A percentile compares a stretch with the other conserved stretches of the same genome.
Conservation (phyloP, 2,888 invertebrate genomes). For the Drosophila cracens region DNA sequence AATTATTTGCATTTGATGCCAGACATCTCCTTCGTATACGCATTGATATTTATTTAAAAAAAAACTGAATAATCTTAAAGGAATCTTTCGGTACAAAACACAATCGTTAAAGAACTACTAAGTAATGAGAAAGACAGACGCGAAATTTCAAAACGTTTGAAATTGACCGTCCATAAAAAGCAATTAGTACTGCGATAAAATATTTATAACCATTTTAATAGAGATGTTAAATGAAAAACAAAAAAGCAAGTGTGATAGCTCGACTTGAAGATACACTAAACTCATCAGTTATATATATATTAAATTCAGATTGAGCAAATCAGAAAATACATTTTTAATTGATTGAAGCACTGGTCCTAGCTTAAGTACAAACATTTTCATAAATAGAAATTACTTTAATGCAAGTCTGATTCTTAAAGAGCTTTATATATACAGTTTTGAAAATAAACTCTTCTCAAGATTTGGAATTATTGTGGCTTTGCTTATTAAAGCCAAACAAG, state of each 20-base stretch:
- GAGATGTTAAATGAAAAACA: background rate
- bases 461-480: background rate
- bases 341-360: no score
- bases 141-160: background rate
- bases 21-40: background rate
- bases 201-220: background rate
- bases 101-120: background rate
- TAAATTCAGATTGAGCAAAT: background rate
- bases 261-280: background rate
- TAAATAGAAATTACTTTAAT: background rate
- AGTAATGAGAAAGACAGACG: background rate
- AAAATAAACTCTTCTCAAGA: background rate
- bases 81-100: background rate
- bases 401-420: background rate
- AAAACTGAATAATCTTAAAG: background rate
- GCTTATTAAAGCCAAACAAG: background rate
- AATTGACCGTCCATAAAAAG: background rate
- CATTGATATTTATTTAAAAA: background rate
- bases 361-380: no score
- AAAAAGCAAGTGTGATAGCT: background rate
- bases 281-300: background rate
- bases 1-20: background rate
- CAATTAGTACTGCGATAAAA: background rate
- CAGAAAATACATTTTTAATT: no score
- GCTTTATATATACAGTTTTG: background rate